These are phyloP conservation scores for Varanus salvator DNA, from an alignment of 2,113 vertebrate species.

Conservation along the genomic window DNA sequence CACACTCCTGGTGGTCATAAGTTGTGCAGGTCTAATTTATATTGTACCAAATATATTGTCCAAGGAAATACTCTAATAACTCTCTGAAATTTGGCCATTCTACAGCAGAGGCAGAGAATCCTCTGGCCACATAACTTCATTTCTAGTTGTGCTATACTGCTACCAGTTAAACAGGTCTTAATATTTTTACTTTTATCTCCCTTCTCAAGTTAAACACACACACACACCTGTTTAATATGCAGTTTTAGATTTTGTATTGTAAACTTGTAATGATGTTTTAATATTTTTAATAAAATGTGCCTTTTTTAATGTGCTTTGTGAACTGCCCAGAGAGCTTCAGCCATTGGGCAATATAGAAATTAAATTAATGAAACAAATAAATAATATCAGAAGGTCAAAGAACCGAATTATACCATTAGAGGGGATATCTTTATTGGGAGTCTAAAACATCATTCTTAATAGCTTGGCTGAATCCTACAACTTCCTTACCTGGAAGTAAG, in stretches of 20 bases:
- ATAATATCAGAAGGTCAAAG: background rate
- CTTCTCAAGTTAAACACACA: no score
- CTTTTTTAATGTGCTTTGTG: no score
- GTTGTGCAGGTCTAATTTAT: background rate
- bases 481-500: no score
- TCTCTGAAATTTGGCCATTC: background rate
- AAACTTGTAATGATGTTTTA: no score
- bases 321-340: no score
- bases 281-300: no score
- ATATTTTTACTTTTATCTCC: no score
- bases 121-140: background rate
- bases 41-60: background rate
- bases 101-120: background rate
- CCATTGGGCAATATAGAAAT: no score
- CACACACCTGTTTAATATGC: no score
- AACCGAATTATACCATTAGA: background rate
- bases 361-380: no score
- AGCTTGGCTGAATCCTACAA: background rate
- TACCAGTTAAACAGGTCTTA: no score
- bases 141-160: background rate
- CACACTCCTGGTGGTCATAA: background rate
- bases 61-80: background rate
- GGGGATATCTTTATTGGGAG: background rate
- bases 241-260: no score
- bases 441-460: background rate